A percentile compares a stretch with the other conserved stretches of the same genome.
phyloP scores from a whole-genome alignment of 2,113 vertebrate genomes.

The Gnathonemus longibarbis region DNA sequence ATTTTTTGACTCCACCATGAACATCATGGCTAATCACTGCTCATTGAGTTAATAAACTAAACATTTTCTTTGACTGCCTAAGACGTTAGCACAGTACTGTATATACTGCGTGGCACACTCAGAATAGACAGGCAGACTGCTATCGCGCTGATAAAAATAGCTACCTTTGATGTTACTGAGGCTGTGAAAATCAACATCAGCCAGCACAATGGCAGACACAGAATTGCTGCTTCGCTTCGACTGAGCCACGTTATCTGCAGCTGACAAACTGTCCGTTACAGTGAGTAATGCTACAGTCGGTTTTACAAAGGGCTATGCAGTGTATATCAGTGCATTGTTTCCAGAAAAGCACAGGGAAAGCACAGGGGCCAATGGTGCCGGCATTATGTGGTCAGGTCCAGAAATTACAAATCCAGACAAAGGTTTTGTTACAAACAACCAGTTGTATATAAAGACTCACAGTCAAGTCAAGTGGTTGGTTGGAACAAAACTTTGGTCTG shows the following conservation, averaged over 20 bases:
- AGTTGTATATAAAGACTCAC: no score
- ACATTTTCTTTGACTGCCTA: neutral
- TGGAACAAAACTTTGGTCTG: no score
- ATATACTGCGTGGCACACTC: neutral
- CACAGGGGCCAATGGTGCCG: neutral
- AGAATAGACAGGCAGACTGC: slow-evolving; percentile 23
- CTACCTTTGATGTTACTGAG: slow-evolving; percentile 51
- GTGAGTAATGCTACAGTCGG: neutral
- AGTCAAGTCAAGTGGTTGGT: no score
- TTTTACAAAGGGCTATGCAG: neutral
- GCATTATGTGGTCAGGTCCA: neutral
- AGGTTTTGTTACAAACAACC: no score
- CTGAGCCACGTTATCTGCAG: neutral
- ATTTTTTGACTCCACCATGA: neutral
- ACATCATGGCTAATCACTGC: neutral
- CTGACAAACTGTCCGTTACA: neutral
- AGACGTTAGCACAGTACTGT: neutral
- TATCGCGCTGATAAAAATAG: slow-evolving; percentile 51
- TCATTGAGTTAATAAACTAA: neutral
- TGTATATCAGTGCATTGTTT: neutral
- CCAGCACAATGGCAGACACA: slow-evolving; percentile 29
- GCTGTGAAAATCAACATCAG: slow-evolving; percentile 35
- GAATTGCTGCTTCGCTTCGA: slow-evolving; percentile 8
- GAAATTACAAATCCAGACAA: no score
- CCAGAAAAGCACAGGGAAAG: neutral